Evolutionary conservation across 2,797 vertebrate species (phyloP).

Genomic region (Acropternis orthonyx): DNA sequence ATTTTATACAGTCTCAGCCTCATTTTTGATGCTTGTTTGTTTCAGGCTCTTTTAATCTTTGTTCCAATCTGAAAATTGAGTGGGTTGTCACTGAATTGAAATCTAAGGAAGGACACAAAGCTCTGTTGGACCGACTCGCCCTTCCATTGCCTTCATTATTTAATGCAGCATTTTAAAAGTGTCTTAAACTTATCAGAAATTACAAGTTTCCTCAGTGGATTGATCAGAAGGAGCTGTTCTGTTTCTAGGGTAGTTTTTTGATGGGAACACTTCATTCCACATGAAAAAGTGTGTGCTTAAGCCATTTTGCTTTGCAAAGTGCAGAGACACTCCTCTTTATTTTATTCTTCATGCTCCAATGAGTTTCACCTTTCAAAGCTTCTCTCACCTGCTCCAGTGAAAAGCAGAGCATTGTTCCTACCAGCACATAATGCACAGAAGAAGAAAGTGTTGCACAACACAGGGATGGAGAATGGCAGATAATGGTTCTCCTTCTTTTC

Average conservation of each 20-base stretch:
- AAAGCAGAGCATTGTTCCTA: not conserved
- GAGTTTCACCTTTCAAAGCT: not conserved
- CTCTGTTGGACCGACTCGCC: not conserved
- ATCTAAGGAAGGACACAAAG: not conserved
- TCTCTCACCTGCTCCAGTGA: not conserved
- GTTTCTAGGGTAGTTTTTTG: not conserved
- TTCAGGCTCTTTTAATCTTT: not conserved
- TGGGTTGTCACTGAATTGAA: not conserved
- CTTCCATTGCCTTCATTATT: not conserved
- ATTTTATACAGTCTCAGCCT: not conserved
- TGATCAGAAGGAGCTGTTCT: not conserved
- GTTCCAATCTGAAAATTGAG: not conserved
- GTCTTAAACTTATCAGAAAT: not conserved
- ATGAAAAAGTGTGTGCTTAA: fast-evolving
- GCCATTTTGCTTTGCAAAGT: not conserved
- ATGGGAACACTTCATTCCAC: not conserved
- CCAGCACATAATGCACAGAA: not conserved
- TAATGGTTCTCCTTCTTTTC: not conserved
- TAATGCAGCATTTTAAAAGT: not conserved
- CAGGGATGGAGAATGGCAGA: not conserved
- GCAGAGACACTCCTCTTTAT: not conserved
- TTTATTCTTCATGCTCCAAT: not conserved
- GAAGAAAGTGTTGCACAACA: not conserved
- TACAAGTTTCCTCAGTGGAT: not conserved
- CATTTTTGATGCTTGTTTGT: not conserved